phyloP scores from a whole-genome alignment of 2,113 vertebrate genomes.

The Puntigrus tetrazona region DNA sequence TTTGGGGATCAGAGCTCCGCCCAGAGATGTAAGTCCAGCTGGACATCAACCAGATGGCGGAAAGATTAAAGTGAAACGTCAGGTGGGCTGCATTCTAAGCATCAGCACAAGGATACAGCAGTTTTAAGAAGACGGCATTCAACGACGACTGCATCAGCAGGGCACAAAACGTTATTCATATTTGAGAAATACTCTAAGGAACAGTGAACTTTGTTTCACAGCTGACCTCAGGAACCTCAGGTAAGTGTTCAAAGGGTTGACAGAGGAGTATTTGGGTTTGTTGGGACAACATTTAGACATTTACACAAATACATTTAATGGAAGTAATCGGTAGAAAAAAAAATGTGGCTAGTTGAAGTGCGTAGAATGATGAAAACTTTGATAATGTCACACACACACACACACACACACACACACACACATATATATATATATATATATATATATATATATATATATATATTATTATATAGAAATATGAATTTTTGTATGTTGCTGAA shows the following conservation, averaged over 20 bases:
- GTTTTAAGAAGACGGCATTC: conserved; percentile 9
- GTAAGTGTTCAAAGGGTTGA: not conserved
- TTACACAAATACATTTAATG: not conserved
- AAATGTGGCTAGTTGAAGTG: not conserved
- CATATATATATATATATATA: no score
- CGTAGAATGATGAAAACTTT: not conserved
- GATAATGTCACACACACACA: not conserved
- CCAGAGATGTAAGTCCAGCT: not conserved
- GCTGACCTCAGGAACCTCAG: not conserved
- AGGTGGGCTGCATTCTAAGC: conserved; percentile 12
- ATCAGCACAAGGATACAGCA: not conserved
- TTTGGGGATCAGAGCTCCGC: not conserved
- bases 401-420: no score
- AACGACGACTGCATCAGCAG: not conserved
- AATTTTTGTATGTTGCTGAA: not conserved
- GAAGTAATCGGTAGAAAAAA: not conserved
- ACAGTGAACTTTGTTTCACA: not conserved
- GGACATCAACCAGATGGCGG: conserved; percentile 40
- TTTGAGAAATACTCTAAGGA: not conserved
- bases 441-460: no score
- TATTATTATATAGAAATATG: not conserved
- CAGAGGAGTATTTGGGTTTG: not conserved
- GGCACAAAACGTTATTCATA: not conserved
- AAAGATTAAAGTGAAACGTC: conserved; percentile 45
- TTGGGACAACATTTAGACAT: not conserved